phyloP scores from a whole-genome alignment of 2,797 vertebrate species.

The Chaetodon trifasciatus region DNA sequence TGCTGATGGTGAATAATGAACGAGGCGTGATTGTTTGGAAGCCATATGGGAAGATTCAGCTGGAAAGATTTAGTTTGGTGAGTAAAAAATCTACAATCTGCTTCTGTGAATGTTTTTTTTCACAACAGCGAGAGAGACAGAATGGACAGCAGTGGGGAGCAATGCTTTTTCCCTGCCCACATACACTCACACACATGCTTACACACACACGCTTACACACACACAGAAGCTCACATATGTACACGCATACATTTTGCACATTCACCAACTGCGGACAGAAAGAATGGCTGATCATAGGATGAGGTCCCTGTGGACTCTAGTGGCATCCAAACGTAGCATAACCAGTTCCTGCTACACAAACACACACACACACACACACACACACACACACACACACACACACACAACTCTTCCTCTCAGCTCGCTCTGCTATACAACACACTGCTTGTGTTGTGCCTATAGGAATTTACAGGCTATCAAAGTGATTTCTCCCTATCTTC shows the following conservation, averaged over 20 bases:
- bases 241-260: conserved; percentile 40
- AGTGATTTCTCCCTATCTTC: conserved; percentile 43
- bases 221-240: conserved; percentile 32
- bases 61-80: conserved; percentile 55
- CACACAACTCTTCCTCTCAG: neutral
- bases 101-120: conserved; percentile 48
- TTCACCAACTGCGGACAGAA: conserved; percentile 19
- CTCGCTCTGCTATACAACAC: conserved; percentile 23
- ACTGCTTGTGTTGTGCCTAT: conserved; percentile 14
- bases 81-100: conserved; percentile 64
- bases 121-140: conserved; percentile 62
- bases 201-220: conserved; percentile 33
- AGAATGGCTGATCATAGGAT: conserved; percentile 43
- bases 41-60: conserved; percentile 68
- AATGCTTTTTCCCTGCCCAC: conserved; percentile 54
- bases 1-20: conserved; percentile 64
- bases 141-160: conserved; percentile 73
- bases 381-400: conserved; percentile 12
- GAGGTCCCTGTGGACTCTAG: conserved; percentile 52
- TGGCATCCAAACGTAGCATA: conserved; percentile 42
- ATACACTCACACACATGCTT: conserved; percentile 33
- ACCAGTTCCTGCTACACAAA: conserved; percentile 36
- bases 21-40: conserved; percentile 43
- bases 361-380: conserved; percentile 24
- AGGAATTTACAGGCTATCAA: conserved; percentile 56